Conservation (phyloP, 1,140 invertebrate genomes). For the Trichonephila inaurata region DNA sequence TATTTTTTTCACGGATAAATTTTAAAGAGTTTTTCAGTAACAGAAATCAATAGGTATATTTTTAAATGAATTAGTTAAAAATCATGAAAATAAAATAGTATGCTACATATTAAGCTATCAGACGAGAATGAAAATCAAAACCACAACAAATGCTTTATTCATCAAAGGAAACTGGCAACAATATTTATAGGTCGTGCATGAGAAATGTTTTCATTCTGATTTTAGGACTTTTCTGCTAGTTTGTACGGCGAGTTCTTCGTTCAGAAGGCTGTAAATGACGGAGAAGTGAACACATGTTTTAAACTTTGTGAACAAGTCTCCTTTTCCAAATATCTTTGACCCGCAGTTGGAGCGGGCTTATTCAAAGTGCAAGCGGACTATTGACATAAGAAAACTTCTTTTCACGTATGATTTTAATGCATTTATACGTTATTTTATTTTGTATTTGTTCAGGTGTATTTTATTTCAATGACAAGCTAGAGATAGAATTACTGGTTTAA, state of each 20-base stretch:
- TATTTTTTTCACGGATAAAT: too few relatives aligned
- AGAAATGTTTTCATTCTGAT: background rate
- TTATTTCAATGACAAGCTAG: too few relatives aligned
- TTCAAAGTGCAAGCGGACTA: background rate
- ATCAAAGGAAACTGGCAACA: background rate
- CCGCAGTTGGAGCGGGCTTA: background rate
- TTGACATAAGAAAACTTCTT: background rate
- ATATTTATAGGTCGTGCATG: conserved; percentile 4
- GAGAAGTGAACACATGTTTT: background rate
- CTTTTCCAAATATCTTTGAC: background rate
- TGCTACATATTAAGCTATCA: background rate
- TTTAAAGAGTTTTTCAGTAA: too few relatives aligned
- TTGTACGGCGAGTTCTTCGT: background rate
- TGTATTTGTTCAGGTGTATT: background rate
- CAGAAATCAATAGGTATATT: too few relatives aligned
- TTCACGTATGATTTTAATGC: background rate
- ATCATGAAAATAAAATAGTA: too few relatives aligned
- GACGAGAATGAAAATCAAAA: too few relatives aligned
- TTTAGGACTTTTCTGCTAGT: background rate
- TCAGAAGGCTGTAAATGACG: background rate
- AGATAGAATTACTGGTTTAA: too few relatives aligned
- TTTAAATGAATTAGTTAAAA: too few relatives aligned
- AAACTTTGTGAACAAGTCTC: background rate
- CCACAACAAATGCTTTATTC: background rate
- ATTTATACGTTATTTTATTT: background rate